Percentiles rank a stretch among this genome's conserved stretches.
Evolutionary conservation across 2,888 invertebrate species (phyloP).

Genomic region (Heliconius charithonia): DNA sequence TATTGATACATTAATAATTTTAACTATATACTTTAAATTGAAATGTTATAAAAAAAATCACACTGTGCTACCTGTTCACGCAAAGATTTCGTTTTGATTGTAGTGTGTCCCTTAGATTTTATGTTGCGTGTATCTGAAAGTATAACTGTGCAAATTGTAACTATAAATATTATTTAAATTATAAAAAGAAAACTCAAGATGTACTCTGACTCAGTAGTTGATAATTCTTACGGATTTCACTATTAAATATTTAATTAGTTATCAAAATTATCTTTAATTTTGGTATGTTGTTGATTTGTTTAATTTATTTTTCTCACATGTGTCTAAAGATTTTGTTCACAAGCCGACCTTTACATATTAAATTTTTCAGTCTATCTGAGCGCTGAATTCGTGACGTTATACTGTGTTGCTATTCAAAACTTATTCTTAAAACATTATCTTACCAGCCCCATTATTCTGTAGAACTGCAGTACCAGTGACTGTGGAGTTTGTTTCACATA

Average conservation of each 20-base stretch:
- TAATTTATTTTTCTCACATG: too few species aligned
- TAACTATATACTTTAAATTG: conserved; percentile 40
- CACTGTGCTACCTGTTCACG: conserved; percentile 69
- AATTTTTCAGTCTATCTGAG: too few species aligned
- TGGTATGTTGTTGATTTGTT: too few species aligned
- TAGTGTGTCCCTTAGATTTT: conserved; percentile 60
- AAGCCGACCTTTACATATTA: too few species aligned
- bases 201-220: too few species aligned
- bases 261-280: too few species aligned
- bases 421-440: conserved; percentile 37
- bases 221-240: too few species aligned
- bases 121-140: conserved; percentile 64
- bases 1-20: conserved; percentile 31
- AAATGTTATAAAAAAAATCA: conserved; percentile 38
- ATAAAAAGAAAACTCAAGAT: too few species aligned
- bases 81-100: conserved; percentile 60
- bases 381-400: not conserved
- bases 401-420: not conserved
- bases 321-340: too few species aligned
- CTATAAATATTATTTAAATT: not conserved
- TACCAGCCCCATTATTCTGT: conserved; percentile 71
- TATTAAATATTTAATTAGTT: too few species aligned
- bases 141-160: conserved; percentile 42
- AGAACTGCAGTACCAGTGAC: conserved; percentile 76
- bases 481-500: conserved; percentile 75